Base-by-base conservation (phyloP, 2,113 vertebrate species). In the Epinephelus lanceolatus region DNA sequence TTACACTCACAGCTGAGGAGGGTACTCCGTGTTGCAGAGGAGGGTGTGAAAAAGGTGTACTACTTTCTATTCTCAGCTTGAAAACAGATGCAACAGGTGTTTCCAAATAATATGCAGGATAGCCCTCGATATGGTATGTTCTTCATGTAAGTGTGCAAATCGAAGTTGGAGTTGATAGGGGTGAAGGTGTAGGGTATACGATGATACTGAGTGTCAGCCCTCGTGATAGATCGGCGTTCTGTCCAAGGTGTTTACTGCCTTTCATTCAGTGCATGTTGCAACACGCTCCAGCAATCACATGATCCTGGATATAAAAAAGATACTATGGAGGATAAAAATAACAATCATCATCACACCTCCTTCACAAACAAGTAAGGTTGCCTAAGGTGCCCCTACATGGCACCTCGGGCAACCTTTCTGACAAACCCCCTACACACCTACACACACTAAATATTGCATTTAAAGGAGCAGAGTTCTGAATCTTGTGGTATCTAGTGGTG, bases 171-270 rank as follows among this genome's bases (percentile, higher is more conserved):
- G 21, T 6, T 30, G 18, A 65, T 17, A 1, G 8, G 45, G 25
- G 10, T 1, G 33, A 60, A 53, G 57, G 57, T 70, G 71, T 11
- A 61, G 30, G 4, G 14, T 23, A 70, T 71, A 19, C 17, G 61
- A 76, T 62, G 47, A 71, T 73, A 79, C 52, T 33, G 62, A 49
- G 59, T 61, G 72, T 71, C 49, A 56, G 30, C 14, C 49, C 47
- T 45, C 0, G 13, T 75, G 72, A 84, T 49, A 63, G 60, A 83
- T 76, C 7, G 45, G 57, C 75, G 76, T 76, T 71, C 45, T 55
- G 12, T 69, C 15, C 49, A 19, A 4, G 5, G 59, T 84, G 85
- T 89, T 84, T 65, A 85, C 77, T 56, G 69, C 80, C 60, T 80
- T 84, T 79, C 57, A 74, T 45, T 17, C 30, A n/a, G 25, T 72